Base-by-base conservation (phyloP, 2,113 vertebrate species). In the Crotalus helleri region DNA sequence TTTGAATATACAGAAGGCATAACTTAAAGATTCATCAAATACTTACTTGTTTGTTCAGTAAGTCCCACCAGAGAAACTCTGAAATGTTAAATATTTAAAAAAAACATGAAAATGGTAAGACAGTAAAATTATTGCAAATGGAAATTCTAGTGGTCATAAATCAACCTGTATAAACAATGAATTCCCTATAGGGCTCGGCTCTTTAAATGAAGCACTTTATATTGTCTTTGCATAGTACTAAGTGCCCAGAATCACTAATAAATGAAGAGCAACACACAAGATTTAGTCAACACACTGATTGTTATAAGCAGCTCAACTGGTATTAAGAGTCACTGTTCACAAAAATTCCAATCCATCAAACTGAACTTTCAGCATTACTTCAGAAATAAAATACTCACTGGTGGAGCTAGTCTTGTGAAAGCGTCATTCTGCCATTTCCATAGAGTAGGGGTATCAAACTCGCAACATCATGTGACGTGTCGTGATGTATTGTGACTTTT, bases 361-460 rank as follows among this genome's bases (percentile, higher is more conserved):
- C 90, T 87, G n/a, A 24, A 49, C 33, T 94, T 89, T 93, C 64
- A 53, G 13, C 88, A 26, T 90, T n/a, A 8, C 53, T 93, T 55
- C 92, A 5, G 12, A 0, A 90, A 23, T 61, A 92, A 17, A 93
- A 0, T 1, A 0, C 12, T 64, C 17, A 61, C 55, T 1, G 0
- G 11, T 0, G 2, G 5, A 69, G 89, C 1, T 87, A 44, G 53
- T 5, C 87, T 24, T 46, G 88, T 19, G 74, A 54, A 64, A 1
- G 0, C 8, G 2, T 58, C 0, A 0, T 2, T 0, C 1, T 1
- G 51, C 13, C 8, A 19, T 90, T 23, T 3, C 8, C 87, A n/a
- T 0, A 3, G 3, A 1, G 0, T 1, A 54, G 49, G 1, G 49
- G 49, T 51, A 7, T 51, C 8, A 51, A 51, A 10, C 49, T 51